Evolutionary conservation across 2,888 invertebrate genomes (phyloP), one percentile per base, ranked within the genome.

Genomic region (Cataglyphis albicans): DNA sequence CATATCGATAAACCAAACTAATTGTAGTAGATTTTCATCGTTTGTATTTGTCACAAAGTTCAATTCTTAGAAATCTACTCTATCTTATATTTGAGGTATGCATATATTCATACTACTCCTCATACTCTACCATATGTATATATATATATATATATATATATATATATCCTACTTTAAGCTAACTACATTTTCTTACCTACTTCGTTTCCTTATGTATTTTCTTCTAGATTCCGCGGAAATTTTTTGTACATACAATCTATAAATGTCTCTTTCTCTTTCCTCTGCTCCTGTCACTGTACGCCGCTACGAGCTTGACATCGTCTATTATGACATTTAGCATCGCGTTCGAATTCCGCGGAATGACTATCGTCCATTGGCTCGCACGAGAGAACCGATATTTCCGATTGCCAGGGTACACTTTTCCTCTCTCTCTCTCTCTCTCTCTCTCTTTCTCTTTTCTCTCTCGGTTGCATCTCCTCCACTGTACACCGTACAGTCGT

Each of bases 311-410:
- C 68, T 64, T 12, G 25, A 59, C 18, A 48, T n/a, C 48, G 81
- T 44, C 64, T 81, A 38, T 76, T 80, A 65, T 80, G 52, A 80
- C 83, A 32, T 21, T 74, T 78, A 52, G 80, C 80, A 83, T 61
- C 67, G 83, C 70, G 81, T 65, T 78, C 67, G 48, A 48, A 57
- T 68, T 38, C 29, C 9, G 52, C 70, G 29, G 59, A 25, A 67
- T 65, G 81, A 61, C 65, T 41, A 44, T 44, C 41, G 41, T 25
- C 25, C 48, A 21, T 48, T 48, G n/a, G 32, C 21, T 59, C 59
- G 35, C 7, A 29, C 38, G 32, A 9, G 32, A 80, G 15, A 35
- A 55, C 12, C 48, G 73, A 73, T 73, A 75, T 64, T 75, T 75
- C 38, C 75, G 38, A 65, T 75, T 75, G 32, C 25, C 21, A 15